Evolutionary conservation across 2,113 vertebrate genomes (phyloP).

Genomic region (Melanotaenia duboulayi): DNA sequence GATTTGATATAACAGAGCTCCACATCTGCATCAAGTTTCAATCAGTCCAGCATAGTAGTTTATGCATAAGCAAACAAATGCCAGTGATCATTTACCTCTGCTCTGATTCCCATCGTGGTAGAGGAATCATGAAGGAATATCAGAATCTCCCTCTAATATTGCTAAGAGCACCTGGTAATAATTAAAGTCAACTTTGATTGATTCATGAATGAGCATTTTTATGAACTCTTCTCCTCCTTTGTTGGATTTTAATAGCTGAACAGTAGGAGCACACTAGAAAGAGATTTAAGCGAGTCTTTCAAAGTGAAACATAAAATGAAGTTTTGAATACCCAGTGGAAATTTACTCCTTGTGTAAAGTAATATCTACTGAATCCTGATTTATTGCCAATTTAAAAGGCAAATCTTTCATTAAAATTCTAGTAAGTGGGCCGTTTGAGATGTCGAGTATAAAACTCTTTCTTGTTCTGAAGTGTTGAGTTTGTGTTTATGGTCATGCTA

Average conservation of each 20-base stretch:
- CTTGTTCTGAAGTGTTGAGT: constrained; percentile 1
- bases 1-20: neutral
- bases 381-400: neutral
- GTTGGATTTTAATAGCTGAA: neutral
- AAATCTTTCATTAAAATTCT: neutral
- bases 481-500: neutral
- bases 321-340: constrained; percentile 15
- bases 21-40: neutral
- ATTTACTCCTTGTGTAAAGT: neutral
- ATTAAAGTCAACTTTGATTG: constrained; percentile 30
- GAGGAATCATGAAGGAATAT: neutral
- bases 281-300: constrained; percentile 23
- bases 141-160: neutral
- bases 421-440: neutral
- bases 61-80: no score
- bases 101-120: neutral
- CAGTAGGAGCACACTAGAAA: neutral
- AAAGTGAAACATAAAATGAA: constrained; percentile 27
- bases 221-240: neutral
- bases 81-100: neutral
- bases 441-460: neutral
- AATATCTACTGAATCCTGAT: neutral
- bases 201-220: constrained; percentile 11
- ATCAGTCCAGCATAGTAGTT: neutral
- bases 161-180: constrained; percentile 5